A percentile compares a stretch with the other conserved stretches of the same genome.
These are phyloP conservation scores for Drosophila asahinai DNA, from an alignment of 1,140 invertebrate genomes.

Conservation along the genomic window DNA sequence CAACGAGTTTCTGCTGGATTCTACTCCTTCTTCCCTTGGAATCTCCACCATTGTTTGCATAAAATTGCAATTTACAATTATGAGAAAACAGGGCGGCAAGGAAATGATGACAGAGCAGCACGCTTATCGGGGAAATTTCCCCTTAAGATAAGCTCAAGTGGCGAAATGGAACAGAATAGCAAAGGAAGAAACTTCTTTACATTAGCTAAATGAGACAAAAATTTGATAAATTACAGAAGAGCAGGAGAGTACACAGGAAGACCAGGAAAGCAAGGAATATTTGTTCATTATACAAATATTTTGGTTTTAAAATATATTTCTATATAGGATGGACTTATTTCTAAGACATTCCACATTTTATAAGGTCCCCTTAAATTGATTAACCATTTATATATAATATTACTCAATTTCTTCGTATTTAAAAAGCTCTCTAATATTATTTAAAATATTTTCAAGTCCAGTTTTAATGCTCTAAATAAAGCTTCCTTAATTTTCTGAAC, in stretches of 20 bases:
- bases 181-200: constrained; percentile 33
- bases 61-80: constrained; percentile 85
- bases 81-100: constrained; percentile 61
- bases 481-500: no score
- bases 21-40: neutral
- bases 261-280: no score
- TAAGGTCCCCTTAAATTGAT: no score
- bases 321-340: neutral
- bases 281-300: neutral
- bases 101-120: constrained; percentile 35
- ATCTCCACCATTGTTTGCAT: constrained; percentile 75
- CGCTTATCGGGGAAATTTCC: constrained; percentile 20
- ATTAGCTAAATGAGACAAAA: constrained; percentile 80
- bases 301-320: neutral
- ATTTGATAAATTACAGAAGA: constrained; percentile 69
- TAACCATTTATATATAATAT: no score
- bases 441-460: neutral
- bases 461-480: no score
- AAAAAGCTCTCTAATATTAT: neutral
- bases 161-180: constrained; percentile 26
- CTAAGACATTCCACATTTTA: no score
- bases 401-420: no score
- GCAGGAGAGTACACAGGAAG: neutral
- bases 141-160: constrained; percentile 29
- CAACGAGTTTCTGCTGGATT: constrained; percentile 41